phyloP scores from a whole-genome alignment of 2,797 vertebrate genomes.

The Myioborus melanocephalus region DNA sequence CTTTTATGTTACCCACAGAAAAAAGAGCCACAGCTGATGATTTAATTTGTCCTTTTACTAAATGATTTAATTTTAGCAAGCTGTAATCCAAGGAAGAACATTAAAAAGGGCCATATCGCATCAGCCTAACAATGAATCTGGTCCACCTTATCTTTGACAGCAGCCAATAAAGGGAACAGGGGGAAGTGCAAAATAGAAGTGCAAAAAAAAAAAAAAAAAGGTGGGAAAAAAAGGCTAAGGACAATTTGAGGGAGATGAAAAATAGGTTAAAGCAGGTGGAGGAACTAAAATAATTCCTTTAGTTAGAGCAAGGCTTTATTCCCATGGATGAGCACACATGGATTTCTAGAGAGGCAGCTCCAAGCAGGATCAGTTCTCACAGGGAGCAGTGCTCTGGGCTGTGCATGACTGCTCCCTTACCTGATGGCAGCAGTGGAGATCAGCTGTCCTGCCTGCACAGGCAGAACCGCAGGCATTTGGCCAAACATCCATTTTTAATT shows the following conservation, averaged over 20 bases:
- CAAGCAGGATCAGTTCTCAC: not conserved
- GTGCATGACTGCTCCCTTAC: not conserved
- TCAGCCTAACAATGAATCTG: not conserved
- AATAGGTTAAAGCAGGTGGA: not conserved
- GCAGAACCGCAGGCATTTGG: not conserved
- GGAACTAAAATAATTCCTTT: not conserved
- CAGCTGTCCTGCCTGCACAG: not conserved
- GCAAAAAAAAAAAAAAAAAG: not conserved
- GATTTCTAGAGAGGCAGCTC: not conserved
- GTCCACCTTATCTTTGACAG: not conserved
- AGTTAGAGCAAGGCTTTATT: not conserved
- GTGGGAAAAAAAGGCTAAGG: not conserved
- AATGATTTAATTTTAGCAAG: not conserved
- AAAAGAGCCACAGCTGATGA: not conserved
- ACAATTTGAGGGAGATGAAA: not conserved
- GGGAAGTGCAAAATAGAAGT: not conserved
- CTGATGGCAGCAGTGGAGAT: not conserved
- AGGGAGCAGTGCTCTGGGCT: not conserved
- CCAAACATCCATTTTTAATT: not conserved
- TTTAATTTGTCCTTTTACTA: slow-evolving; percentile 8
- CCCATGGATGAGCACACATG: not conserved
- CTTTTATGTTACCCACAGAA: not conserved
- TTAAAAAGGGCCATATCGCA: not conserved
- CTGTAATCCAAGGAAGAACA: not conserved
- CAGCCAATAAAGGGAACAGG: not conserved